Evolutionary conservation across 2,797 vertebrate species (phyloP), one percentile per base, ranked within the genome.

Genomic region (Xenops minutus): DNA sequence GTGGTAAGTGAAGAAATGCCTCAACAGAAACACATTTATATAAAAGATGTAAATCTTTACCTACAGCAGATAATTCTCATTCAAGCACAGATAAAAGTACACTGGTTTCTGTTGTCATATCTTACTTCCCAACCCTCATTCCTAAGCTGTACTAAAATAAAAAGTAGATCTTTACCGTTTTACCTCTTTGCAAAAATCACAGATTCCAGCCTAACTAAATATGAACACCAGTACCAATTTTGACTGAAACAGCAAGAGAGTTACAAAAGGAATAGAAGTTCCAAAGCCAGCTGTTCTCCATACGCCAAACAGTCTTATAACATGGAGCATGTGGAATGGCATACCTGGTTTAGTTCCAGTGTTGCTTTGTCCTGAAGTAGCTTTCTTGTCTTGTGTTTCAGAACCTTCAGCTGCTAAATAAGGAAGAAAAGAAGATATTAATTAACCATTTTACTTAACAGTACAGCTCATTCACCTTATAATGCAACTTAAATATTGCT

Each of bases 311-410:
- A 63, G 13, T 23, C 13, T 54, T 63, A 37, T 14, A 63, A 48
- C 23, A 48, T 3, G 36, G 37, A 88, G 19, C 46, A 43, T 0
- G 10, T 30, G 8, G 17, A 89, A 49, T 23, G 6, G 7, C 4
- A 1, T 94, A 98, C 98, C 98, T 98, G 97, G 88, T 92, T 98
- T 98, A 54, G 63, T 90, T 95, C 95, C 97, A 17, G 92, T 13
- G 19, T 64, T 95, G 66, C 87, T 98, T 55, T 97, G 98, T 86
- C 97, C 98, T 80, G 97, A 95, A 83, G 80, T 43, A 10, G 68
- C 58, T 96, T 97, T 98, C 97, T 97, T 98, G 41, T 98, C 98
- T 79, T 98, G 98, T 41, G 59, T 75, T 96, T 98, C 98, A 81
- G 94, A 95, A 85, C 68, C 94, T 78, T 98, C 98, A 51, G 94